These are phyloP conservation scores for Incurvaria masculella DNA, from an alignment of 2,888 invertebrate genomes.

Conservation along the genomic window DNA sequence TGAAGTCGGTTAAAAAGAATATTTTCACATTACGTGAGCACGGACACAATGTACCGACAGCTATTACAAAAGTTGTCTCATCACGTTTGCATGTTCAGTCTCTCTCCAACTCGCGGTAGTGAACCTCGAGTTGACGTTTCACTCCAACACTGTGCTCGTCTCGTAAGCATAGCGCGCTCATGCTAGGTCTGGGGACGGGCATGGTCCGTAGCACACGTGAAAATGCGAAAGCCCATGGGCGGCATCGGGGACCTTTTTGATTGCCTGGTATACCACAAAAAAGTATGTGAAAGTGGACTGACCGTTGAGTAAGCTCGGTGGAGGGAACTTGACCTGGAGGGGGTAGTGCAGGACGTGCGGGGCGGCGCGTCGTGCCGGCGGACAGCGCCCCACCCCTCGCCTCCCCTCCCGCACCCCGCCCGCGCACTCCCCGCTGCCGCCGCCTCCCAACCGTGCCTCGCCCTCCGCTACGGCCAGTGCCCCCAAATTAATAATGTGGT, in stretches of 20 bases:
- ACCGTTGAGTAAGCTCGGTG: conserved; percentile 58
- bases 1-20: too few species aligned
- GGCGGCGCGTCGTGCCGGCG: conserved; percentile 30
- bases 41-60: too few species aligned
- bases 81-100: too few species aligned
- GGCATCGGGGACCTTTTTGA: neutral
- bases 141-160: too few species aligned
- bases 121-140: too few species aligned
- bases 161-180: too few species aligned
- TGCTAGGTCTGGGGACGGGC: too few species aligned
- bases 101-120: too few species aligned
- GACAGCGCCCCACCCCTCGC: conserved; percentile 22
- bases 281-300: conserved; percentile 17
- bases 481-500: too few species aligned
- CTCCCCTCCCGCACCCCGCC: conserved; percentile 26
- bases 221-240: neutral
- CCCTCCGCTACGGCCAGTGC: conserved; percentile 13
- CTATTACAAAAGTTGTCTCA: too few species aligned
- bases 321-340: conserved; percentile 62
- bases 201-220: too few species aligned
- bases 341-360: conserved; percentile 64
- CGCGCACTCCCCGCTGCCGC: conserved; percentile 15
- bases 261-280: neutral
- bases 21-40: too few species aligned
- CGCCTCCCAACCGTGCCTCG: conserved; percentile 21